A percentile compares a stretch with the other conserved stretches of the same genome.
Conservation (phyloP, 64 coral and sea anemone genomes). For the Montipora capricornis region DNA sequence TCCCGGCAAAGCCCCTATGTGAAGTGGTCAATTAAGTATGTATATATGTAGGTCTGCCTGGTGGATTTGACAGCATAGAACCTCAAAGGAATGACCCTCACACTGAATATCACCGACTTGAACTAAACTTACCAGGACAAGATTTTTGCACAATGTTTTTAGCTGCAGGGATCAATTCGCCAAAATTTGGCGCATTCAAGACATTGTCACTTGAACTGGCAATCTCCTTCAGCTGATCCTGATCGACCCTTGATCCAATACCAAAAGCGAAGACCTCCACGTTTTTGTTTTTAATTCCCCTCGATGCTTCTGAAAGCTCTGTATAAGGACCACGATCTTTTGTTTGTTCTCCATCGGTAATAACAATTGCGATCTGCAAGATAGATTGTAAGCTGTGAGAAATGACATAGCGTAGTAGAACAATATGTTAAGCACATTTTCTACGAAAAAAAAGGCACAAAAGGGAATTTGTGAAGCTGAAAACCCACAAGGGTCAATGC, state of each 20-base stretch:
- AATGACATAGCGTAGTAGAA: too few relatives aligned
- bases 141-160: conserved; percentile 45
- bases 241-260: conserved; percentile 32
- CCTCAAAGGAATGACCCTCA: too few relatives aligned
- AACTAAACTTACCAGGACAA: conserved; percentile 41
- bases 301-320: conserved; percentile 34
- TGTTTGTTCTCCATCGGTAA: conserved; percentile 71
- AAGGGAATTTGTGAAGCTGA: too few relatives aligned
- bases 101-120: too few relatives aligned
- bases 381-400: not conserved
- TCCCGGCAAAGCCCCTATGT: too few relatives aligned
- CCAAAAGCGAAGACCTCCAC: conserved; percentile 56
- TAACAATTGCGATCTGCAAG: conserved; percentile 62
- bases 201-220: conserved; percentile 25
- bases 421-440: too few relatives aligned
- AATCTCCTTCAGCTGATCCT: conserved; percentile 16
- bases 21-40: too few relatives aligned
- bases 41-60: too few relatives aligned
- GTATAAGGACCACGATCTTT: conserved; percentile 25
- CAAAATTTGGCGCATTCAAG: conserved; percentile 30
- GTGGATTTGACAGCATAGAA: too few relatives aligned
- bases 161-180: conserved; percentile 18
- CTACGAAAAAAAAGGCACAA: too few relatives aligned
- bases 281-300: conserved; percentile 38
- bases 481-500: too few relatives aligned